phyloP scores from a whole-genome alignment of 2,888 invertebrate species.

The Drosophila rellima region DNA sequence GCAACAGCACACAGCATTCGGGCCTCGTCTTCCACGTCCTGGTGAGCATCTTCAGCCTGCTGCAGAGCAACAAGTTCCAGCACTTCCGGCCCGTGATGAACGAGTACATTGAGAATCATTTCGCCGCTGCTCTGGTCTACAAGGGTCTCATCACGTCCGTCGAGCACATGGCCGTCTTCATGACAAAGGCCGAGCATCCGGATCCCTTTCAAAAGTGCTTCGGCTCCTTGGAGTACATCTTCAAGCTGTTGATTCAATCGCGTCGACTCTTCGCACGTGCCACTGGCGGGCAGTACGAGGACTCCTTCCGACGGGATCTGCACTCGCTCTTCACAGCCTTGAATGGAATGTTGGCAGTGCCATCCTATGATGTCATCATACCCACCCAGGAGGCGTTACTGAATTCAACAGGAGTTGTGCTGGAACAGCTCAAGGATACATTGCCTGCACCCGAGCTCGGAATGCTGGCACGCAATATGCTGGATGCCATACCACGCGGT shows the following conservation, averaged over 20 bases:
- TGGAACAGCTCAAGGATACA: constrained; percentile 92
- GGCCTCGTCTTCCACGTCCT: constrained; percentile 96
- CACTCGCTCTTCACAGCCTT: constrained; percentile 92
- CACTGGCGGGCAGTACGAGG: constrained; percentile 95
- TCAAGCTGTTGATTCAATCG: constrained; percentile 96
- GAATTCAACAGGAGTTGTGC: constrained; percentile 93
- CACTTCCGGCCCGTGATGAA: constrained; percentile 98
- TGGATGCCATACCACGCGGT: constrained; percentile 89
- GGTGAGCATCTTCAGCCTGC: constrained; percentile 95
- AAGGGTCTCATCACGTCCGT: constrained; percentile 96
- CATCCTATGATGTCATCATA: constrained; percentile 90
- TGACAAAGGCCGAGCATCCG: constrained; percentile 93
- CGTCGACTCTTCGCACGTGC: constrained; percentile 93
- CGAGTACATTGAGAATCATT: constrained; percentile 96
- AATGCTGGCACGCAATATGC: constrained; percentile 91
- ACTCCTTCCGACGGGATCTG: constrained; percentile 93
- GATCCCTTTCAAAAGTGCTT: constrained; percentile 96
- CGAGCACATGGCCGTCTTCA: constrained; percentile 95
- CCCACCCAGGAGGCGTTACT: constrained; percentile 93
- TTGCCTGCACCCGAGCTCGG: constrained; percentile 92
- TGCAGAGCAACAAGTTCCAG: constrained; percentile 96
- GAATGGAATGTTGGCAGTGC: constrained; percentile 91
- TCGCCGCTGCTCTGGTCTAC: constrained; percentile 97
- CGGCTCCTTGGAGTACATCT: constrained; percentile 95
- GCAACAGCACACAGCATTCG: constrained; percentile 94